Conservation (phyloP, 2,113 vertebrate genomes). For the Odontesthes bonariensis region DNA sequence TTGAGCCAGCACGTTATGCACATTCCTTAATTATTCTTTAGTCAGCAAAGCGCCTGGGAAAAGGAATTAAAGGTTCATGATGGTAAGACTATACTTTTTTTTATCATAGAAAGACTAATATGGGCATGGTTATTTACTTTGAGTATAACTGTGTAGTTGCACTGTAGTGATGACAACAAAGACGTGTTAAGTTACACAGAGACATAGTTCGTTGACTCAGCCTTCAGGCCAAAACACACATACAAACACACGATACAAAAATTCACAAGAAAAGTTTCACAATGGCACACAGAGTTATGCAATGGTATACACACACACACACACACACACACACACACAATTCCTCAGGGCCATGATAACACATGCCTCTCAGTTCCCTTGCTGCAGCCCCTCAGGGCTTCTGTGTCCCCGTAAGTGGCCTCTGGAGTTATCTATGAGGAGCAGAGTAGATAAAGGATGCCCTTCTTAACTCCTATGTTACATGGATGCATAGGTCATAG, state of each 20-base stretch:
- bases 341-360: constrained; percentile 41
- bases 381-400: constrained; percentile 50
- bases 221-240: constrained; percentile 28
- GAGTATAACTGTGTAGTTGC: constrained; percentile 52
- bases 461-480: constrained; percentile 36
- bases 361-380: constrained; percentile 43
- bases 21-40: constrained; percentile 68
- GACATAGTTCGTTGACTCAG: constrained; percentile 44
- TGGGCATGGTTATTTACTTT: constrained; percentile 60
- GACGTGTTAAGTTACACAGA: constrained; percentile 53
- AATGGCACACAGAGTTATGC: constrained; percentile 15
- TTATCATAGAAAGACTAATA: constrained; percentile 61
- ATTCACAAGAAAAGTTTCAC: constrained; percentile 17
- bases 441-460: constrained; percentile 48
- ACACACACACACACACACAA: constrained; percentile 36
- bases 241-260: constrained; percentile 10
- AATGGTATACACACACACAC: constrained; percentile 13
- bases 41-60: constrained; percentile 64
- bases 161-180: constrained; percentile 44
- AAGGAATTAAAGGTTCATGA: constrained; percentile 71
- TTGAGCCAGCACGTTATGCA: constrained; percentile 53
- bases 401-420: constrained; percentile 42
- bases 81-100: constrained; percentile 60
- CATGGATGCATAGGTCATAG: constrained; percentile 23
- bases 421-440: constrained; percentile 57